Evolutionary conservation across 2,113 vertebrate genomes (phyloP), one percentile per base, ranked within the genome.

Genomic region (Rattus rattus): DNA sequence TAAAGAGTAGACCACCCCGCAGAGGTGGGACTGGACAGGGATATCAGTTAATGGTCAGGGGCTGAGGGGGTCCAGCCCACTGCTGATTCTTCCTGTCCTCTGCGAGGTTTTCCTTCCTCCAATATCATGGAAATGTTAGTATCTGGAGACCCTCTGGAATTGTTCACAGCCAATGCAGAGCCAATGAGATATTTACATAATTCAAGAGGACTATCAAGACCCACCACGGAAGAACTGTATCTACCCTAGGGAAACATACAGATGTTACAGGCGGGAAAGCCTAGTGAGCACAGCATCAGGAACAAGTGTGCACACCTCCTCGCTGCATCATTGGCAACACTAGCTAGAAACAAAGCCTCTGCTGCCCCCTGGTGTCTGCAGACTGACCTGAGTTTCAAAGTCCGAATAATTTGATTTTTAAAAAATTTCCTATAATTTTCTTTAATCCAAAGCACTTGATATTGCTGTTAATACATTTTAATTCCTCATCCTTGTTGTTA

Each of bases 271-370:
- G n/a, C 12, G 24, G 56, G 39, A 63, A 72, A 76, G 39, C 16
- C n/a, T 33, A 54, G 52, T n/a, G 84, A 52, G 88, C 1, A 10
- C 13, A 28, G 13, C 49, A 1, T 0, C 26, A n/a, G 33, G 69
- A 70, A 16, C 30, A 65, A 59, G 12, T 9, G 5, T 11, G n/a
- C 4, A 33, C 19, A n/a, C 12, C 10, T 83, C 24, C 11, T 84
- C 28, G 3, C 28, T 16, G 17, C 33, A 2, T 2, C 4, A 2
- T 36, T 0, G 0, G 19, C 1, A 6, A 19, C 2, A 17, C 9
- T 14, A 6, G 43, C 26, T 14, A 30, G 3, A 5, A 0, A 3
- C 0, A 17, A 94, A 69, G 70, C 17, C 72, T 90, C 81, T 96
- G 7, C 9, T 20, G 80, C 28, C 88, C 90, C 88, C 67, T 87